These are phyloP conservation scores for Anhinga anhinga DNA, from an alignment of 2,113 vertebrate genomes.

Conservation along the genomic window DNA sequence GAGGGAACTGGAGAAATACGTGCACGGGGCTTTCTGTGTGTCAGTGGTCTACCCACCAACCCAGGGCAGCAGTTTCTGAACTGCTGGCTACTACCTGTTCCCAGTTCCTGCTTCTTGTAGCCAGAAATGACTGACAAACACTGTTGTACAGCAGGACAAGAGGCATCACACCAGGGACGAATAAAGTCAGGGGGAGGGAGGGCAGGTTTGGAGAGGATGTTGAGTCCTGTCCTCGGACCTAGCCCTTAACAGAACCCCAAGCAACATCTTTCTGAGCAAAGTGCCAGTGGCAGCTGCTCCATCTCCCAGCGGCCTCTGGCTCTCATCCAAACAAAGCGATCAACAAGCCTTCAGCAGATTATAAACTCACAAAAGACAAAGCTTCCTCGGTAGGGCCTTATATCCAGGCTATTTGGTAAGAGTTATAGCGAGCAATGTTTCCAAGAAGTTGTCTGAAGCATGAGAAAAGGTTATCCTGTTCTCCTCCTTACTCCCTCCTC, in stretches of 20 bases:
- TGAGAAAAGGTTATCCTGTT: neutral
- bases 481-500: neutral
- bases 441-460: neutral
- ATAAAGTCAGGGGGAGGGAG: neutral
- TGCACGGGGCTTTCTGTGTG: neutral
- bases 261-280: neutral
- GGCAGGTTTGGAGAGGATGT: neutral
- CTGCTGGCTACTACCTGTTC: neutral
- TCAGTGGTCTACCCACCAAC: rapidly evolving
- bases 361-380: neutral
- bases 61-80: neutral
- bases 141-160: neutral
- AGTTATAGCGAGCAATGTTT: neutral
- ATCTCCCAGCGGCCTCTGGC: neutral
- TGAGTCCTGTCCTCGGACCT: neutral
- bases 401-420: neutral
- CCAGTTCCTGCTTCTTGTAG: neutral
- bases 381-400: too few species aligned
- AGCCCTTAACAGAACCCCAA: neutral
- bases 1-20: neutral
- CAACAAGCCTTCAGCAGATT: neutral
- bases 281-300: neutral
- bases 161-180: neutral
- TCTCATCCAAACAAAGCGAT: neutral
- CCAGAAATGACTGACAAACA: neutral